Conservation (phyloP, 2,113 vertebrate species). For the Phycodurus eques region DNA sequence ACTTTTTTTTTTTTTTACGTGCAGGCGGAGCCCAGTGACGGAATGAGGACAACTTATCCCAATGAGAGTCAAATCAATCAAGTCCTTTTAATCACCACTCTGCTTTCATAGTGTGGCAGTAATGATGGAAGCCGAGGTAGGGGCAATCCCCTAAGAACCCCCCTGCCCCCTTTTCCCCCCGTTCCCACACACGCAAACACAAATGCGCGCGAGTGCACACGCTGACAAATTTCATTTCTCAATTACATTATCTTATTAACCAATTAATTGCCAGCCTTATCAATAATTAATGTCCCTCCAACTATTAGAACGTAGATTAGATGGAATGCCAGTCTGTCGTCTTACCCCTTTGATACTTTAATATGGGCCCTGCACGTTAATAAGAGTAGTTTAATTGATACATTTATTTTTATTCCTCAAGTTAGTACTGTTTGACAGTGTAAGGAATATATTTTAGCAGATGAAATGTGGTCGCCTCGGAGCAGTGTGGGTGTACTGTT, state of each 20-base stretch:
- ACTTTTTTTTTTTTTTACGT: conserved; percentile 16
- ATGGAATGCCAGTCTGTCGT: conserved; percentile 70
- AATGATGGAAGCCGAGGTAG: conserved; percentile 77
- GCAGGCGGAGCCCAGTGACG: conserved; percentile 50
- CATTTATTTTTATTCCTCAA: conserved; percentile 15
- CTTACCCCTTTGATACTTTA: conserved; percentile 67
- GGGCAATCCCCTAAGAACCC: conserved; percentile 76
- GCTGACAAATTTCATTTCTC: conserved; percentile 81
- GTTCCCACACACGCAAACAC: conserved; percentile 31
- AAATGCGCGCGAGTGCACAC: conserved; percentile 57
- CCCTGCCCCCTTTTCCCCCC: conserved; percentile 6
- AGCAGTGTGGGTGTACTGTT: background rate
- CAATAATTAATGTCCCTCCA: conserved; percentile 79
- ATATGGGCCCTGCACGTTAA: conserved; percentile 51
- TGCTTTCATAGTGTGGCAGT: conserved; percentile 79
- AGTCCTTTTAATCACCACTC: conserved; percentile 81
- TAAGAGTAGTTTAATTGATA: conserved; percentile 17
- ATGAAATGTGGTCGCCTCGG: background rate
- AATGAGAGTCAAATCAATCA: conserved; percentile 81
- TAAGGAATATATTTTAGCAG: background rate
- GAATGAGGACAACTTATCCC: conserved; percentile 75
- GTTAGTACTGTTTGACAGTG: background rate
- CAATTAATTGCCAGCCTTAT: conserved; percentile 79
- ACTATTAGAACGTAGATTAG: conserved; percentile 76
- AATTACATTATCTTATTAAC: conserved; percentile 83